Base-by-base conservation (phyloP, 2,113 vertebrate species). In the Hemichromis elongatus region DNA sequence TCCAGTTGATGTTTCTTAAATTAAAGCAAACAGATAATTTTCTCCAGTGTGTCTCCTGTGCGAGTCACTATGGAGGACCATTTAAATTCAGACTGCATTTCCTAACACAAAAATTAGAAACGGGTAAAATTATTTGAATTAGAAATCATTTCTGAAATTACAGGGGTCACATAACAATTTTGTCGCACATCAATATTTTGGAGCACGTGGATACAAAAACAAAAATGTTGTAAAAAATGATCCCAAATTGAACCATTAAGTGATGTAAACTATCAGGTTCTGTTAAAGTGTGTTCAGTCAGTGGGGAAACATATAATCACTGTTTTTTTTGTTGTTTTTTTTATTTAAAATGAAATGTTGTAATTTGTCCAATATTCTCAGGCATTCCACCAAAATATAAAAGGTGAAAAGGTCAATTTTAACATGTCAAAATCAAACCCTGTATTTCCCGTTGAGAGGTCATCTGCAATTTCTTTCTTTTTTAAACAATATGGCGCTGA, bases 371-470 rank as follows among this genome's bases (percentile, higher is more conserved):
- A 26, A 47, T 45, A 70, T 45, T 47, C 13, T 28, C 9, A 18
- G 16, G 1, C n/a, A 0, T 45, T 47, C 26, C 14, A 0, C 7
- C 66, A 45, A 47, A 47, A 47, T 47, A 47, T 14, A 70, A 47
- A 70, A 45, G 1, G 9, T 47, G 40, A 47, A 47, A 4, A 24
- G 0, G 56, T 1, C 16, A 1, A 33, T 59, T 59, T 59, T 0
- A 33, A 59, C 28, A 59, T 0, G 0, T 59, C 57, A 33, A 6
- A 59, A 73, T 47, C 21, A 45, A 18, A 73, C 14, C 66, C 40
- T 21, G 47, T 18, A 45, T 73, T 73, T 73, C 40, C 40, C 18
- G 21, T 73, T 45, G 21, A 28, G 40, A 47, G 0, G 24, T 11
- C 40, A 73, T 26, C 40, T 47, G 14, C 24, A 28, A 24, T 0